Conservation (phyloP, 2,113 vertebrate genomes). For the Xyliphius kryptos region DNA sequence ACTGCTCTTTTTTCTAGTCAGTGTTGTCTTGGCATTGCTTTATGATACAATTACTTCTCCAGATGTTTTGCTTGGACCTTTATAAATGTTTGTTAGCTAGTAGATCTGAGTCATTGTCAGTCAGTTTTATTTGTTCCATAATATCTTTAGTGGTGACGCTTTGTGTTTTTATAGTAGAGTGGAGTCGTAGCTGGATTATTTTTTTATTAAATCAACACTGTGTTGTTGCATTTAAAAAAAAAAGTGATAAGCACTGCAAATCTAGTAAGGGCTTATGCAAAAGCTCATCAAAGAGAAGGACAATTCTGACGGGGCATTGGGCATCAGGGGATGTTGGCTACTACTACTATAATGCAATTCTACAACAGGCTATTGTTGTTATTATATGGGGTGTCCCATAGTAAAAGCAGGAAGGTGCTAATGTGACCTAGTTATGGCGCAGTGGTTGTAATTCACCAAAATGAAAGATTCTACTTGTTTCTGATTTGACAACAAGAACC, state of each 20-base stretch:
- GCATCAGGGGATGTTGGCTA: conserved; percentile 43
- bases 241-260: not conserved
- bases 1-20: not conserved
- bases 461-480: too few species aligned
- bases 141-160: not conserved
- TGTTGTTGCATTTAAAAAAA: not conserved
- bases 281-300: conserved; percentile 10
- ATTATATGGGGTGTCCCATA: too few species aligned
- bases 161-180: too few species aligned
- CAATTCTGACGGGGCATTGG: conserved; percentile 29
- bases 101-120: conserved; percentile 25
- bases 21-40: not conserved
- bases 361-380: too few species aligned
- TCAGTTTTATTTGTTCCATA: conserved; percentile 20
- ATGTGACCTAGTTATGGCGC: too few species aligned
- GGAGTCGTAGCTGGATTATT: too few species aligned
- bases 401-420: too few species aligned
- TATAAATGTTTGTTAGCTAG: conserved; percentile 18
- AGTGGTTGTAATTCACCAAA: too few species aligned
- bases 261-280: not conserved
- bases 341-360: too few species aligned
- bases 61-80: conserved; percentile 22
- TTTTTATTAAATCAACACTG: too few species aligned
- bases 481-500: not conserved
- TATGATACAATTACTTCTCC: conserved; percentile 25